Base-by-base conservation (phyloP, 2,113 vertebrate genomes). In the cattle (Bos taurus) region DNA sequence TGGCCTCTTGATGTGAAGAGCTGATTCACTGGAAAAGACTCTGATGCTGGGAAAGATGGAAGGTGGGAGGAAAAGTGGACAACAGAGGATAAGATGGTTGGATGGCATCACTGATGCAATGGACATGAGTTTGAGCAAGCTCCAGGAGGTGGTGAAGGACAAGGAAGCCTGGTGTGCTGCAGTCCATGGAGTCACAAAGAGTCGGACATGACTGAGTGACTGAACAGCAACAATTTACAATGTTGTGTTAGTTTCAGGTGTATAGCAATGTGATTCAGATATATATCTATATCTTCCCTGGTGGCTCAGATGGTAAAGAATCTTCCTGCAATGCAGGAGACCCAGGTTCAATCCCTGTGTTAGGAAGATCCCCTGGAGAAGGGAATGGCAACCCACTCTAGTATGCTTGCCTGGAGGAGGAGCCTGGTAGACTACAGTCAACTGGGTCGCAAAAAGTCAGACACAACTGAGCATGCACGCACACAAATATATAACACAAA, bases 381-480 rank as follows among this genome's bases (percentile, higher is more conserved):
- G 36, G 71, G 36, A 25, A 43, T 26, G 6, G 36, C 23, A 77
- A 43, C 71, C 12, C 21, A 77, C 12, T 77, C 71, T 25, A 77
- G 36, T 43, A 77, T 14, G 3, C 36, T 43, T 74, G 21, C 71
- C 36, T 43, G 23, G 71, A 14, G 36, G 71, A 77, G 36, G 71
- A 77, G 71, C 12, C 71, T 77, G 23, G 36, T 43, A 2, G 36
- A 26, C 5, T 43, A 77, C 36, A 77, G 36, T 7, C 71, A 25
- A 4, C 4, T 9, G 71, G 23, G 12, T 43, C 1, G 0, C 6
- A 77, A 59, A 12, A 23, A 43, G 71, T 77, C 23, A 26, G 71
- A 26, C 71, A 77, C 36, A 43, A 26, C 36, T 77, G 71, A 43
- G 6, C 36, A 43, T 1, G 14, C 36, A 43, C 0, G 0, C 23